These are phyloP conservation scores for Phlogophora meticulosa DNA, from an alignment of 2,888 invertebrate genomes.

Conservation along the genomic window DNA sequence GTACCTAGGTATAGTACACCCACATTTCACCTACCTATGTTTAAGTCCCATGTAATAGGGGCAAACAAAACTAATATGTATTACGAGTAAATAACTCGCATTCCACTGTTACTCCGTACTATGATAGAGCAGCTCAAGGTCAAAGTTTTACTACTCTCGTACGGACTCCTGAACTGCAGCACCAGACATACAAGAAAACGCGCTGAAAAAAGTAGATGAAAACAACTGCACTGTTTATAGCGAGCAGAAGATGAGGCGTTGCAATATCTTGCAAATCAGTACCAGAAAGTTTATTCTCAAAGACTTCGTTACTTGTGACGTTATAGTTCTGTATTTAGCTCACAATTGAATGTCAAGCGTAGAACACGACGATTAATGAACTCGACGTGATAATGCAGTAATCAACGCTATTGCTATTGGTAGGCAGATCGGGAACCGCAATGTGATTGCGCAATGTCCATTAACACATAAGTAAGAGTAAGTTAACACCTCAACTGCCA, in stretches of 20 bases:
- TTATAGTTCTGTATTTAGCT: background rate
- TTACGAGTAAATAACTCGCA: too few relatives aligned
- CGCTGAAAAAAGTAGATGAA: background rate
- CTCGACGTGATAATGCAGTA: conserved; percentile 18
- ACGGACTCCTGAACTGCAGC: background rate
- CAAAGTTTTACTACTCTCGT: background rate
- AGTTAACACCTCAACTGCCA: too few relatives aligned
- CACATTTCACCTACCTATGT: too few relatives aligned
- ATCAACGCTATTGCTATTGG: conserved; percentile 19
- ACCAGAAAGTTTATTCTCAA: background rate
- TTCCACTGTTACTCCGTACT: too few relatives aligned
- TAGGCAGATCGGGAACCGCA: conserved; percentile 11
- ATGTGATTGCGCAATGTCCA: background rate
- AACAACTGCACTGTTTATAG: background rate
- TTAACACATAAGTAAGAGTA: background rate
- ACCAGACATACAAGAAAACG: background rate
- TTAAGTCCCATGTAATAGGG: too few relatives aligned
- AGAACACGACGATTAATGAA: conserved; percentile 31
- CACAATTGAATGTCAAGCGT: conserved; percentile 7
- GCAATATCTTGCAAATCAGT: background rate
- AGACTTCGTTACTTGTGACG: background rate
- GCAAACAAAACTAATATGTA: too few relatives aligned
- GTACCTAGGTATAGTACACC: too few relatives aligned
- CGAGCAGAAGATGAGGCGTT: background rate
- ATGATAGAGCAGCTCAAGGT: too few relatives aligned